A percentile compares a stretch with the other conserved stretches of the same genome.
Conservation (phyloP, 1,140 invertebrate species). For the Aphidius gifuensis region DNA sequence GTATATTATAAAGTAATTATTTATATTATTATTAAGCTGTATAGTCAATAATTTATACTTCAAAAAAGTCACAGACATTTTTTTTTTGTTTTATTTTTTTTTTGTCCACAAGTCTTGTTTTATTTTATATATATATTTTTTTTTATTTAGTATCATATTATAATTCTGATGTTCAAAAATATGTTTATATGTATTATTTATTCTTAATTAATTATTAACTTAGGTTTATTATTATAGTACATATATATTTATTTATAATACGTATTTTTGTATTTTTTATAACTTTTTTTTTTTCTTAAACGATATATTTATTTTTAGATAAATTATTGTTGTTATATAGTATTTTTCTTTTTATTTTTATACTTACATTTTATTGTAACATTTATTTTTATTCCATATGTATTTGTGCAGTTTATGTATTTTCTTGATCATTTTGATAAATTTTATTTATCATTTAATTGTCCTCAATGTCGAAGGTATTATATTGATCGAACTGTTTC, state of each 20-base stretch:
- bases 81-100: slow-evolving; percentile 12
- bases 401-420: slow-evolving; percentile 20
- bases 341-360: slow-evolving; percentile 4
- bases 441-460: slow-evolving; percentile 10
- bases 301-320: slow-evolving; percentile 6
- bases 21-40: slow-evolving; percentile 4
- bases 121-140: slow-evolving; percentile 5
- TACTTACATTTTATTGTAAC: slow-evolving; percentile 20
- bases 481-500: background rate
- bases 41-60: slow-evolving; percentile 19
- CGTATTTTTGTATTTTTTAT: slow-evolving; percentile 7
- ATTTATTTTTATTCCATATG: slow-evolving; percentile 20
- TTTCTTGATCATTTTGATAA: slow-evolving; percentile 8
- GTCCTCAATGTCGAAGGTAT: background rate
- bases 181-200: slow-evolving; percentile 20
- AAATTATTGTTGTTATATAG: background rate
- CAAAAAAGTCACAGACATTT: slow-evolving; percentile 25
- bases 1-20: slow-evolving; percentile 6
- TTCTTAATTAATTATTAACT: slow-evolving; percentile 18
- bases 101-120: slow-evolving; percentile 20
- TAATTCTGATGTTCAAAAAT: slow-evolving; percentile 24
- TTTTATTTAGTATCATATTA: slow-evolving; percentile 1
- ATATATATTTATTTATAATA: slow-evolving; percentile 37
- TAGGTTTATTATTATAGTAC: slow-evolving; percentile 32
- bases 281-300: slow-evolving; percentile 14